Conservation (phyloP, 2,888 invertebrate species). For the Cryptophagus acutangulus region DNA sequence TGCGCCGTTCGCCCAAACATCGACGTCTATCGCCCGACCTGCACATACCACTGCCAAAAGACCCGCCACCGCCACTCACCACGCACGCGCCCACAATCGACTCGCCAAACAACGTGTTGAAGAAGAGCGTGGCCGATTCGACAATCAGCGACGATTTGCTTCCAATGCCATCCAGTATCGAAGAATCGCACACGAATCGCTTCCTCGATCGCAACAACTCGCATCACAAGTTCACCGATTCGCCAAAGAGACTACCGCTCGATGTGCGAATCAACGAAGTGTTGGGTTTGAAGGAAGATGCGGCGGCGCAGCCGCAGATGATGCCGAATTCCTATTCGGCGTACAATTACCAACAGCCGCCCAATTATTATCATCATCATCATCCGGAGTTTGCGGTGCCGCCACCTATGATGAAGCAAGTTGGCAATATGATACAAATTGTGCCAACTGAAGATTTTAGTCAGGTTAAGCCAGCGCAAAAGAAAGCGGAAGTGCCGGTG, state of each 20-base stretch:
- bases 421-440: slow-evolving; percentile 58
- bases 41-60: slow-evolving; percentile 12
- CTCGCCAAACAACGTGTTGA: slow-evolving; percentile 45
- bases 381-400: slow-evolving; percentile 10
- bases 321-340: neutral
- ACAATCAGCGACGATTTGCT: slow-evolving; percentile 53
- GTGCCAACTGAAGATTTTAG: slow-evolving; percentile 50
- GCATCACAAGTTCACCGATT: slow-evolving; percentile 4
- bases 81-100: slow-evolving; percentile 23
- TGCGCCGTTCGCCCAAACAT: slow-evolving; percentile 10
- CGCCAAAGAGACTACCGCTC: slow-evolving; percentile 54
- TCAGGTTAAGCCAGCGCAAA: neutral
- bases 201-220: slow-evolving; percentile 18
- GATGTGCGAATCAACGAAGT: slow-evolving; percentile 59
- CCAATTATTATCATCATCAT: slow-evolving; percentile 10
- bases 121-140: slow-evolving; percentile 51
- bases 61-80: slow-evolving; percentile 17
- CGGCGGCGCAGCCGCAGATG: slow-evolving; percentile 2
- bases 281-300: slow-evolving; percentile 49
- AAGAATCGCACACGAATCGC: slow-evolving; percentile 31
- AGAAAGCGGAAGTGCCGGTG: neutral
- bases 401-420: slow-evolving; percentile 40
- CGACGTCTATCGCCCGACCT: slow-evolving; percentile 12
- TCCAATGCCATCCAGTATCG: slow-evolving; percentile 31
- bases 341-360: slow-evolving; percentile 12